Evolutionary conservation across 2,113 vertebrate genomes (phyloP).

Genomic region (Gobio gobio): DNA sequence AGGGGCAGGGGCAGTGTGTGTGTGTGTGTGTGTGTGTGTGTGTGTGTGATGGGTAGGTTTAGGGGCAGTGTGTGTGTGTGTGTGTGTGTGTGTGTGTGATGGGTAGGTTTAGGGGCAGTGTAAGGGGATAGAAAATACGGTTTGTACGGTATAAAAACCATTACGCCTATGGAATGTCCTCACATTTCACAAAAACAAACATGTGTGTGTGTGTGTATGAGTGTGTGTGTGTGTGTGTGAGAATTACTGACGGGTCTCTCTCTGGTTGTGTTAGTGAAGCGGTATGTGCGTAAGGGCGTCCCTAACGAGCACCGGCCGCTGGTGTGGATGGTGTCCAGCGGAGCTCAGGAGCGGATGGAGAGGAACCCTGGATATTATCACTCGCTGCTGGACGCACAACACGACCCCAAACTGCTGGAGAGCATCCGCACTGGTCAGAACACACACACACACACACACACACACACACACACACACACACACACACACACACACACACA

Average conservation of each 20-base stretch:
- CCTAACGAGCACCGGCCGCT: slow-evolving; percentile 86
- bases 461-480: neutral
- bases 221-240: neutral
- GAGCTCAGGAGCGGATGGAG: slow-evolving; percentile 87
- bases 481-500: neutral
- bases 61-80: too few species aligned
- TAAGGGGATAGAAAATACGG: too few species aligned
- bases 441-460: slow-evolving; percentile 13
- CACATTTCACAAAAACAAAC: too few species aligned
- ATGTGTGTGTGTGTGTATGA: neutral
- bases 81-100: too few species aligned
- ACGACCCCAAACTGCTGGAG: slow-evolving; percentile 82
- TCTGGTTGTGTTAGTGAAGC: slow-evolving; percentile 81
- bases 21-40: too few species aligned
- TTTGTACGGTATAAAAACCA: too few species aligned
- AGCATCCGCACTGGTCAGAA: slow-evolving; percentile 85
- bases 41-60: too few species aligned
- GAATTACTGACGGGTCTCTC: too few species aligned
- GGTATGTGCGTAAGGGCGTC: slow-evolving; percentile 93
- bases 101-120: too few species aligned
- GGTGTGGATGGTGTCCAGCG: slow-evolving; percentile 93
- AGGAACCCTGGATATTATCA: slow-evolving; percentile 86
- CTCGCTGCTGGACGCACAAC: slow-evolving; percentile 81
- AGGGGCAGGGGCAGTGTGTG: too few species aligned
- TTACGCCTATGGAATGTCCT: too few species aligned